These are phyloP conservation scores for Amorpha juglandis DNA, from an alignment of 2,888 invertebrate species.

Conservation along the genomic window DNA sequence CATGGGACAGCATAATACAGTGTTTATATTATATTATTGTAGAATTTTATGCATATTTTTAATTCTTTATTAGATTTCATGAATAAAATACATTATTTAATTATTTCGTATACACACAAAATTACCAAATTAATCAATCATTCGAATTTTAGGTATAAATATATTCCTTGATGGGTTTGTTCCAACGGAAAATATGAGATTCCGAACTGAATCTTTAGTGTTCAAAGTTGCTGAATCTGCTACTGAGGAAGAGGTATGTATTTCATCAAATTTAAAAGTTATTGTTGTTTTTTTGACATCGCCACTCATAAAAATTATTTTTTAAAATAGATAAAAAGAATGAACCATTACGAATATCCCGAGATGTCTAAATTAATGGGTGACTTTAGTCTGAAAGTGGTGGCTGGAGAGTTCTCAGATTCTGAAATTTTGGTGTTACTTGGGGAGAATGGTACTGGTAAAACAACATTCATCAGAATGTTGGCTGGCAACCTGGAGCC, in stretches of 20 bases:
- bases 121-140: neutral
- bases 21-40: too few species aligned
- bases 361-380: slow-evolving; percentile 94
- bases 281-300: slow-evolving; percentile 15
- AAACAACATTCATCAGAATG: slow-evolving; percentile 99
- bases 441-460: slow-evolving; percentile 99
- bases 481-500: slow-evolving; percentile 97
- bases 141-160: slow-evolving; percentile 90
- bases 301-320: slow-evolving; percentile 20
- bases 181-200: slow-evolving; percentile 99
- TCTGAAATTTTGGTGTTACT: slow-evolving; percentile 99
- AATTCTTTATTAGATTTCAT: too few species aligned
- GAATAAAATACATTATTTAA: neutral
- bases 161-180: slow-evolving; percentile 99
- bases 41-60: too few species aligned
- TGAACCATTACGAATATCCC: slow-evolving; percentile 98
- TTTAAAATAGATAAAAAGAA: slow-evolving; percentile 90
- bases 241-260: slow-evolving; percentile 93
- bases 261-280: slow-evolving; percentile 6
- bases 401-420: slow-evolving; percentile 98
- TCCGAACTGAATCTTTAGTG: slow-evolving; percentile 97
- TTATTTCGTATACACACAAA: too few species aligned
- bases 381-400: slow-evolving; percentile 90
- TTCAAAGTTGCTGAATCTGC: slow-evolving; percentile 99
- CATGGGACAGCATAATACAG: too few species aligned